Percentiles rank a stretch among this genome's conserved stretches.
Evolutionary conservation across 2,113 vertebrate genomes (phyloP).

Genomic region (Osmerus eperlanus): DNA sequence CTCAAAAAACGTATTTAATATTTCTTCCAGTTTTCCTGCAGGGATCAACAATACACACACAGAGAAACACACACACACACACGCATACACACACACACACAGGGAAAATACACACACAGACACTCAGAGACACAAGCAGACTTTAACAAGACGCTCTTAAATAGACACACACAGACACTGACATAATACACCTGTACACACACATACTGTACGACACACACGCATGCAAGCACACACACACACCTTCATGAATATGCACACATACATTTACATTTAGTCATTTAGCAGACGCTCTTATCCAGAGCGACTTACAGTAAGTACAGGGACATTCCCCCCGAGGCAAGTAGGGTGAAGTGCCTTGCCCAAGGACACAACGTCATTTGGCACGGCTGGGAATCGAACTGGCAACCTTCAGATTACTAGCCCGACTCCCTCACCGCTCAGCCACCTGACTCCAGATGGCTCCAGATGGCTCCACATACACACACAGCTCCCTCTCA

Average conservation of each 20-base stretch:
- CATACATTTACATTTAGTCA: too few species aligned
- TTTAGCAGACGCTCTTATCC: too few species aligned
- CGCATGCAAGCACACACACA: neutral
- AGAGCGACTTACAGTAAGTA: too few species aligned
- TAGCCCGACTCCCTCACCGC: too few species aligned
- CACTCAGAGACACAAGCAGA: neutral
- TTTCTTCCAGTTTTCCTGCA: conserved; percentile 18
- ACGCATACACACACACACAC: conserved; percentile 13
- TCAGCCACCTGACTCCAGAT: too few species aligned
- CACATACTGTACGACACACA: neutral
- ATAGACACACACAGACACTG: conserved; percentile 11
- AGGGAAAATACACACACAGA: conserved; percentile 4
- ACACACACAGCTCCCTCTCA: conserved; percentile 1
- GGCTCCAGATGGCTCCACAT: too few species aligned
- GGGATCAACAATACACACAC: neutral
- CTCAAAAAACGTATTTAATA: conserved; percentile 47
- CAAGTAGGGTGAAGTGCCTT: too few species aligned
- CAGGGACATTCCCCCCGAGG: too few species aligned
- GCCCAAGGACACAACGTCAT: too few species aligned
- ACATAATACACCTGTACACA: too few species aligned
- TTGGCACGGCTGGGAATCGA: too few species aligned
- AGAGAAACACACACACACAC: neutral
- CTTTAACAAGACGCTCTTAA: neutral
- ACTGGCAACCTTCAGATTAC: too few species aligned
- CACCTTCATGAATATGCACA: neutral